Base-by-base conservation (phyloP, 2,113 vertebrate genomes). In the Aleadryas rufinucha region DNA sequence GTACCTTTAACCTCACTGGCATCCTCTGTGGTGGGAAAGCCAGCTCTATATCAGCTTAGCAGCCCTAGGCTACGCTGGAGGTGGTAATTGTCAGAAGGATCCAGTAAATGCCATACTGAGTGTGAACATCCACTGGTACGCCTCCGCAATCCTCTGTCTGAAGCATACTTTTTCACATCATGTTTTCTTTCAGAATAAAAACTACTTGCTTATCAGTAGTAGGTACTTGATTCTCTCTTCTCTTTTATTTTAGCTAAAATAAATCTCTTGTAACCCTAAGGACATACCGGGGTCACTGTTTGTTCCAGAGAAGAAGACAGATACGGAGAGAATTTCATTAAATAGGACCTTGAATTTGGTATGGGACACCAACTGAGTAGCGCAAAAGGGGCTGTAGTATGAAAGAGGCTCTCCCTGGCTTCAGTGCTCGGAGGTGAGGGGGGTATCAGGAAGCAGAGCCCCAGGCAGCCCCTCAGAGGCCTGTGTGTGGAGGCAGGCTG, bases 371-470 rank as follows among this genome's bases (percentile, higher is more conserved):
- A 57, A 20, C 7, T 66, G 63, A 47, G 49, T 4, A 44, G n/a
- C 0, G 0, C 19, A 30, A 71, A 80, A 74, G 28, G 35, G 31
- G 45, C 24, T 61, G 41, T 6, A 44, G 41, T 2, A 0, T 17
- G 9, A 45, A 63, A 85, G 24, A 30, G 44, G 21, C 11, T 68
- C 60, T 90, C 41, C 24, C 5, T 5, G 2, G 3, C 33, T 84
- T 70, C 81, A 44, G 33, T 6, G 30, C 21, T 47, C 1, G 0
- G 63, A 45, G 71, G n/a, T 60, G 44, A 69, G 15, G 7, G 26
- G 65, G 41, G 3, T 75, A 18, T 39, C 27, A 63, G 33, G 47
- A 80, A 28, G 35, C 53, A 76, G 61, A 95, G 47, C 61, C n/a
- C 26, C 31, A 22, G 90, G 35, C 39, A 84, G 49, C 13, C 30